Evolutionary conservation across 1,140 invertebrate species (phyloP).

Genomic region (Ceratina australensis): DNA sequence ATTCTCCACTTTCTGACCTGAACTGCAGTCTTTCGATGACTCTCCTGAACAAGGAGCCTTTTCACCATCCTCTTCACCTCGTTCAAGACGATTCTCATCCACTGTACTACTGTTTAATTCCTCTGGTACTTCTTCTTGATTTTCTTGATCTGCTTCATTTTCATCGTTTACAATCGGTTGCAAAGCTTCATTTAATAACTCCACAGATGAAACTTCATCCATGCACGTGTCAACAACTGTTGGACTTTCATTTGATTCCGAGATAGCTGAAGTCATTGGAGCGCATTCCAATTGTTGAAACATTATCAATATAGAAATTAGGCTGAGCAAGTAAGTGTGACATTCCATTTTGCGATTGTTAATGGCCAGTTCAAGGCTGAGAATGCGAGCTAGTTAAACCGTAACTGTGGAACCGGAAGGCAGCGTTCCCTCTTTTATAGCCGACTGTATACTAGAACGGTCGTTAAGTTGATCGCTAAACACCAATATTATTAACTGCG

Average conservation of each 20-base stretch:
- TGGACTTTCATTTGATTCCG: not conserved
- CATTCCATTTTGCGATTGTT: slow-evolving; percentile 14
- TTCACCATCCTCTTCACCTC: not conserved
- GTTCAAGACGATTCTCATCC: not conserved
- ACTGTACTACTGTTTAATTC: not conserved
- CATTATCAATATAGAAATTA: not conserved
- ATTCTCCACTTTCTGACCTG: not conserved
- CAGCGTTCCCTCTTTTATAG: slow-evolving; percentile 55
- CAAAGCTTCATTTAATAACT: not conserved
- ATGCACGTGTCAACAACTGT: not conserved
- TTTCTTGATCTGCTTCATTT: not conserved
- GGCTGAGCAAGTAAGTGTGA: not conserved
- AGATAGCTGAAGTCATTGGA: too few species aligned
- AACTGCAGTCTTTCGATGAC: not conserved
- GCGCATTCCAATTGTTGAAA: not conserved
- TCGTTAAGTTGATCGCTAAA: slow-evolving; percentile 55
- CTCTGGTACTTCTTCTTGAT: not conserved
- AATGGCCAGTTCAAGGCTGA: not conserved
- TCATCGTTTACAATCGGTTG: too few species aligned
- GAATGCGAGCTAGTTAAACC: not conserved
- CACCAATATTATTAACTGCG: slow-evolving; percentile 33
- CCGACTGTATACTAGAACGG: not conserved
- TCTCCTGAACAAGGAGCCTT: not conserved
- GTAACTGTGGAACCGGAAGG: slow-evolving; percentile 36
- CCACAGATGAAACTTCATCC: not conserved